phyloP scores from a whole-genome alignment of 2,797 vertebrate species.

The Fistularia tabacaria region DNA sequence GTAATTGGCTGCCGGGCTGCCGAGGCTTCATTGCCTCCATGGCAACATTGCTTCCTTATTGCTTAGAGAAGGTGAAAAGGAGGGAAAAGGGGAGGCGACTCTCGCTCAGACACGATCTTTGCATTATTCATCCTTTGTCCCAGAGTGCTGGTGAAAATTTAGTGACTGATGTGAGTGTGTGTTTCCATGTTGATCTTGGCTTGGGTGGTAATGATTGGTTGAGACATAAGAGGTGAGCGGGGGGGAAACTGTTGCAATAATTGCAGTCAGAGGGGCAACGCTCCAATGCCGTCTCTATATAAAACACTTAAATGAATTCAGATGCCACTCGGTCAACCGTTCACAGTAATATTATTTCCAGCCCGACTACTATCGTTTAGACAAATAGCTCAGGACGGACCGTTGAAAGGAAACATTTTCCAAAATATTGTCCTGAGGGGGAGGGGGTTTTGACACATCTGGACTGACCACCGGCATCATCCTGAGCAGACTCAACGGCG shows the following conservation, averaged over 20 bases:
- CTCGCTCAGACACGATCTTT: conserved; percentile 69
- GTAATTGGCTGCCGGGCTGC: conserved; percentile 57
- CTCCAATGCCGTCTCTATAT: conserved; percentile 52
- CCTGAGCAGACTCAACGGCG: no score
- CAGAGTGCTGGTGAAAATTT: conserved; percentile 47
- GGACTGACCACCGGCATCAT: conserved; percentile 9
- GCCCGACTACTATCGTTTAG: no score
- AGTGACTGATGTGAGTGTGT: conserved; percentile 47
- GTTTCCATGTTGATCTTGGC: conserved; percentile 32
- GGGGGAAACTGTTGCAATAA: conserved; percentile 66
- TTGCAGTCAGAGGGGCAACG: conserved; percentile 60
- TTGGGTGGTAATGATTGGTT: conserved; percentile 54
- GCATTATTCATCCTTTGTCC: conserved; percentile 78
- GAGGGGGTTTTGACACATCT: conserved; percentile 14
- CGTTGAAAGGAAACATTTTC: conserved; percentile 11
- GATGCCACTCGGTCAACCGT: conserved; percentile 13
- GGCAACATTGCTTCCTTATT: conserved; percentile 76
- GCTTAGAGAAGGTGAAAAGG: conserved; percentile 68
- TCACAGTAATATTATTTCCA: neutral
- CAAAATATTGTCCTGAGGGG: neutral
- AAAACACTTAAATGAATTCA: conserved; percentile 42
- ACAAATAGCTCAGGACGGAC: conserved; percentile 7
- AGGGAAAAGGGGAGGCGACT: conserved; percentile 68
- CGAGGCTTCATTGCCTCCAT: conserved; percentile 72
- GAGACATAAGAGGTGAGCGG: conserved; percentile 35